Evolutionary conservation across 2,797 vertebrate species (phyloP).

Genomic region (Salarias fasciatus): DNA sequence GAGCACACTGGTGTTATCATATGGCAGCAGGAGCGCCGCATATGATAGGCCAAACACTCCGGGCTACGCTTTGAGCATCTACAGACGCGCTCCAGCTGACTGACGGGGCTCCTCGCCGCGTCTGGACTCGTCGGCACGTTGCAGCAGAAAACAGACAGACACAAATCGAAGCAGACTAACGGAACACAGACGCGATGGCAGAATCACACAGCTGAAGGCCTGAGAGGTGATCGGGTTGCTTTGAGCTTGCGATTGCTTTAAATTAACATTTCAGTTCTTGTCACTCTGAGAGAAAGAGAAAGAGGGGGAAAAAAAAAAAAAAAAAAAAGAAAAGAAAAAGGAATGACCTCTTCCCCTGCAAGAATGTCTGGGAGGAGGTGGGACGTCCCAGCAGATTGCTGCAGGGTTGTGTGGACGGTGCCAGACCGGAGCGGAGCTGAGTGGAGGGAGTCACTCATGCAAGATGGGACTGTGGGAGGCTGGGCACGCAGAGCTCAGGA

Average conservation of each 20-base stretch:
- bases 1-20: conserved; percentile 73
- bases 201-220: conserved; percentile 62
- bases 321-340: conserved; percentile 17
- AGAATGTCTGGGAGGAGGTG: conserved; percentile 45
- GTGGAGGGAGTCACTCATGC: conserved; percentile 50
- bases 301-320: no score
- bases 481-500: conserved; percentile 28
- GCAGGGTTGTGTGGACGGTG: conserved; percentile 46
- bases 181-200: conserved; percentile 57
- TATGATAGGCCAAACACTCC: conserved; percentile 68
- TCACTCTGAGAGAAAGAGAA: conserved; percentile 23
- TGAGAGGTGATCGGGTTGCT: conserved; percentile 57
- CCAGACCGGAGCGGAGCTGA: conserved; percentile 51
- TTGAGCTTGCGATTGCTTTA: conserved; percentile 44
- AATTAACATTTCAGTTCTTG: conserved; percentile 42
- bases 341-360: conserved; percentile 37
- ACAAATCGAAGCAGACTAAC: conserved; percentile 67
- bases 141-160: conserved; percentile 47
- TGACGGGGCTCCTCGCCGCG: conserved; percentile 22
- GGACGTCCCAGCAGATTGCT: conserved; percentile 55
- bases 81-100: conserved; percentile 30
- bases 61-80: conserved; percentile 44
- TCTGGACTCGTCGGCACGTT: conserved; percentile 24
- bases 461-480: conserved; percentile 45
- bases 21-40: conserved; percentile 69